Evolutionary conservation across 2,888 invertebrate species (phyloP).

Genomic region (Amphipoea oculea): DNA sequence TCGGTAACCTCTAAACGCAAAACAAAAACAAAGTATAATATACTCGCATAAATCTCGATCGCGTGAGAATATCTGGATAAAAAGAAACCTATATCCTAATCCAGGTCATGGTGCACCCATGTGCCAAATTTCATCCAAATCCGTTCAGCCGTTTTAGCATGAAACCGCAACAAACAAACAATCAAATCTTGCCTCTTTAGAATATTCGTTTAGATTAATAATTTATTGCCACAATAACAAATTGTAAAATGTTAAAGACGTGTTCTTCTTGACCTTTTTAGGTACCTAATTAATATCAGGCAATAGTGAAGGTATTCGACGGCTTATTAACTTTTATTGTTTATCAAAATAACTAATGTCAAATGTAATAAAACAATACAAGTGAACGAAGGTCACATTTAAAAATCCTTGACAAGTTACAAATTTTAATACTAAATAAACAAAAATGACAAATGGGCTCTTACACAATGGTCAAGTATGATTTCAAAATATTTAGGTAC

Average conservation of each 20-base stretch:
- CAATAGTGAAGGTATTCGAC: constrained; percentile 1
- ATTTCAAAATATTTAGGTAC: constrained; percentile 25
- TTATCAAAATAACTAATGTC: constrained; percentile 13
- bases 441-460: constrained; percentile 7
- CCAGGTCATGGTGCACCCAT: neutral
- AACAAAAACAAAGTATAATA: constrained; percentile 14
- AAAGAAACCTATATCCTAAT: neutral
- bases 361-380: constrained; percentile 16
- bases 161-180: neutral
- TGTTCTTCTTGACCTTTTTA: constrained; percentile 42
- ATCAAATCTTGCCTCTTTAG: neutral
- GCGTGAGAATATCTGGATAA: too few relatives aligned
- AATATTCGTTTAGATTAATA: neutral
- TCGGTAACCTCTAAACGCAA: neutral
- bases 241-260: constrained; percentile 19
- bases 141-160: neutral
- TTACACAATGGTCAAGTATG: constrained; percentile 6
- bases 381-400: neutral
- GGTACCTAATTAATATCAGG: constrained; percentile 17
- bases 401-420: constrained; percentile 2
- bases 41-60: neutral
- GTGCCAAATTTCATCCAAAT: neutral
- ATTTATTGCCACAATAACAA: constrained; percentile 22
- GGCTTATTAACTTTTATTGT: constrained; percentile 9
- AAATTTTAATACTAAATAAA: neutral